Evolutionary conservation across 2,797 vertebrate genomes (phyloP), one percentile per base, ranked within the genome.

Genomic region (Sebastes hubbsi): DNA sequence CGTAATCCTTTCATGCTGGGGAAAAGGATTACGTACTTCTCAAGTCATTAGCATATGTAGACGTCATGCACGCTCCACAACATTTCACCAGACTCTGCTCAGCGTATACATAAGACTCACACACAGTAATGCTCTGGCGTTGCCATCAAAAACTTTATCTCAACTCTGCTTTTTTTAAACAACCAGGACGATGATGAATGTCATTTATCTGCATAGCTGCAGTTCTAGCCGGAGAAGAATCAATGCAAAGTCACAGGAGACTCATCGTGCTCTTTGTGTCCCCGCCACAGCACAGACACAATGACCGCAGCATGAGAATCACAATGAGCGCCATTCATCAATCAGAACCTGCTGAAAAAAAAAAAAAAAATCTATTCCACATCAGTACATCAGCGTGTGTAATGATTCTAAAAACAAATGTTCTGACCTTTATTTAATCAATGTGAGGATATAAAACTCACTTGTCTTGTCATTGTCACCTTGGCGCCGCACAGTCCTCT

Each of bases 321-420:
- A 55, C 80, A 71, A 68, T 0, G 38, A 59, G 27, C 16, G 72
- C 6, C 77, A 62, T 79, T 87, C 86, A 90, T 92, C 88, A 87
- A 84, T 87, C 88, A 84, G 22, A 72, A 20, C 8, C 20, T 32
- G 75, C 74, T 29, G 3, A 20, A 30, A 38, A 27, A 42, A 20
- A 32, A 42, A 20, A 29, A 42, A 20, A 25, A 29, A 82, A 81
- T 52, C 49, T 52, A 89, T 83, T 77, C 59, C 3, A 27, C 72
- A 22, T 81, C 78, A 72, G 74, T 54, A 72, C 58, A 78, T 80
- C 75, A 67, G 59, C 32, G 36, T 6, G 60, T 56, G 68, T 80
- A 77, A 89, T 56, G 72, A 54, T 63, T 74, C 85, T 81, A 82
- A 86, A 84, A 88, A 90, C 84, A 83, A 76, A 89, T 73, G 56